Conservation (phyloP, 2,888 invertebrate species). For the Coremacera marginata region DNA sequence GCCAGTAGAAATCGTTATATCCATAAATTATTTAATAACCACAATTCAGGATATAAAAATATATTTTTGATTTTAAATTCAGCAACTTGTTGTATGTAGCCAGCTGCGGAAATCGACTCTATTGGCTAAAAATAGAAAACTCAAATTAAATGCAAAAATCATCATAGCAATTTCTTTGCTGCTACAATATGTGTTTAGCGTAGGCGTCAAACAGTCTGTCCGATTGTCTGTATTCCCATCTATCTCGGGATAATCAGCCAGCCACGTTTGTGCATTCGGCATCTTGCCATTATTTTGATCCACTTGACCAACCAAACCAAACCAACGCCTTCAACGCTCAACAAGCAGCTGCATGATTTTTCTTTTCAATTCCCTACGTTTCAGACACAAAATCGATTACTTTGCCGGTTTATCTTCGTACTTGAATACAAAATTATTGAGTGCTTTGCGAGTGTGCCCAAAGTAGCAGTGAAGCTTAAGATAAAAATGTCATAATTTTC, state of each 20-base stretch:
- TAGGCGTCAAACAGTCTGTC: background rate
- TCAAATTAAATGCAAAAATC: background rate
- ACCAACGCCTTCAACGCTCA: background rate
- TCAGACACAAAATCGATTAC: background rate
- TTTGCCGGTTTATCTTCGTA: background rate
- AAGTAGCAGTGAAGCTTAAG: background rate
- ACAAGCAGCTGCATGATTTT: background rate
- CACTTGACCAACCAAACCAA: slow-evolving; percentile 29
- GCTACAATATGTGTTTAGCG: background rate
- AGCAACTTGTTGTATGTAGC: too few species aligned
- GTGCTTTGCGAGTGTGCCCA: background rate
- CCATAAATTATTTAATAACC: too few species aligned
- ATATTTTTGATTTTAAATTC: too few species aligned
- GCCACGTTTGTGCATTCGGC: background rate
- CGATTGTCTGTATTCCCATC: background rate
- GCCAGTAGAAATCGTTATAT: too few species aligned
- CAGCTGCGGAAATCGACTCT: too few species aligned
- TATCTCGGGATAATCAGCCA: background rate
- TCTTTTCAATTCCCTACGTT: background rate
- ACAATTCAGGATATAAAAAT: too few species aligned
- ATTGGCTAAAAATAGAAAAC: too few species aligned
- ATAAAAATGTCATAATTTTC: slow-evolving; percentile 19
- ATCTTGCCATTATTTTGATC: background rate
- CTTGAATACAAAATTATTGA: background rate
- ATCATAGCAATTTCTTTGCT: background rate